Conservation (phyloP, 2,113 vertebrate genomes). For the Trematocara marginatum region DNA sequence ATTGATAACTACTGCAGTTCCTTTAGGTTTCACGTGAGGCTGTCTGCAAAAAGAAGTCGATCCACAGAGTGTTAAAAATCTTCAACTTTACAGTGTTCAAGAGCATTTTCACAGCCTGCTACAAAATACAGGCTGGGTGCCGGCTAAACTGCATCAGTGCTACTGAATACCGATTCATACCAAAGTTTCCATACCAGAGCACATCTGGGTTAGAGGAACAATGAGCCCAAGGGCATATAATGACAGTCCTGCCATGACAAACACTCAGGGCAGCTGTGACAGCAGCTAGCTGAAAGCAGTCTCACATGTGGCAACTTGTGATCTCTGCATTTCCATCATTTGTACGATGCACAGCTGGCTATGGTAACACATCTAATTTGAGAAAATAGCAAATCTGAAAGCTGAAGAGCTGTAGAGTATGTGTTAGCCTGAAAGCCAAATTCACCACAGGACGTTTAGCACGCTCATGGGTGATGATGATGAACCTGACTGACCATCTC, state of each 20-base stretch:
- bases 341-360: neutral
- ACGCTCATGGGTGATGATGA: neutral
- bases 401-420: neutral
- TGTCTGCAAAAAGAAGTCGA: neutral
- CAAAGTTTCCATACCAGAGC: neutral
- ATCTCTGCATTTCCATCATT: neutral
- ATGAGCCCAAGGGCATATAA: neutral
- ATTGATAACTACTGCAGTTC: neutral
- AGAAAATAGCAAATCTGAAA: neutral
- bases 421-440: neutral
- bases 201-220: neutral
- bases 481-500: neutral
- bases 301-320: neutral
- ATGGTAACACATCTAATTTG: neutral
- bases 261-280: neutral
- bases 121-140: neutral
- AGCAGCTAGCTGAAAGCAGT: neutral
- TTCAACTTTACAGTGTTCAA: neutral
- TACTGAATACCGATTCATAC: neutral
- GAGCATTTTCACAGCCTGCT: neutral
- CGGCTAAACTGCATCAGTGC: neutral
- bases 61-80: neutral
- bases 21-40: neutral
- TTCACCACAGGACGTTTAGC: neutral
- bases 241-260: neutral